Conservation (phyloP, 2,888 invertebrate species). For the Apodemia zela region DNA sequence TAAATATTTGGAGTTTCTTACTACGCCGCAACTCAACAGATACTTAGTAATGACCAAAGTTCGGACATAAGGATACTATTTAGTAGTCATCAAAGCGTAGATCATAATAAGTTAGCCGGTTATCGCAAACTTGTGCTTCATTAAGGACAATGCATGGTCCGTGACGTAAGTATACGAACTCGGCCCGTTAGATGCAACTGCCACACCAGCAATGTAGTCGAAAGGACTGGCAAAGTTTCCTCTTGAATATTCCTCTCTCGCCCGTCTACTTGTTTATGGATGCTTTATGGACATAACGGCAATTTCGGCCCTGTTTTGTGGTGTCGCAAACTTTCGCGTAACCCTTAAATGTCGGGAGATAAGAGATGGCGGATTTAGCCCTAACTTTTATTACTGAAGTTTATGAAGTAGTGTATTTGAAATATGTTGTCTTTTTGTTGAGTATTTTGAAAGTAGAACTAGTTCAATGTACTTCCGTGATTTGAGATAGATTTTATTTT, state of each 20-base stretch:
- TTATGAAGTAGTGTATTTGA: conserved; percentile 5
- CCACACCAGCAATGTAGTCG: conserved; percentile 51
- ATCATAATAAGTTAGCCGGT: conserved; percentile 65
- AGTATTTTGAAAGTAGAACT: background rate
- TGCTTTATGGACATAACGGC: conserved; percentile 65
- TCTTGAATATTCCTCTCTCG: conserved; percentile 72
- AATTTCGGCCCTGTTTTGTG: conserved; percentile 58
- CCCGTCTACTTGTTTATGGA: conserved; percentile 25
- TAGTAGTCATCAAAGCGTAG: conserved; percentile 72
- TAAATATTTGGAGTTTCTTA: background rate
- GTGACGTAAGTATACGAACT: conserved; percentile 63
- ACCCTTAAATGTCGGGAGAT: conserved; percentile 19
- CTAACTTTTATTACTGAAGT: conserved; percentile 14
- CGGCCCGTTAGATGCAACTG: conserved; percentile 71
- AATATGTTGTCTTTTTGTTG: background rate
- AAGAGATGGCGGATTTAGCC: conserved; percentile 15
- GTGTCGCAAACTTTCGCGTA: conserved; percentile 55
- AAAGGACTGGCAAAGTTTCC: conserved; percentile 62
- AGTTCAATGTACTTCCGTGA: too few relatives aligned
- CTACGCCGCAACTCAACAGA: background rate
- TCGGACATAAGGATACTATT: conserved; percentile 40
- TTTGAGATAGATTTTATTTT: too few relatives aligned
- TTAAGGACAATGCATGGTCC: conserved; percentile 70
- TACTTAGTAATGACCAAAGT: conserved; percentile 24
- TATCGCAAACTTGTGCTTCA: conserved; percentile 68